Conservation (phyloP, 1,140 invertebrate species). For the Apis florea region DNA sequence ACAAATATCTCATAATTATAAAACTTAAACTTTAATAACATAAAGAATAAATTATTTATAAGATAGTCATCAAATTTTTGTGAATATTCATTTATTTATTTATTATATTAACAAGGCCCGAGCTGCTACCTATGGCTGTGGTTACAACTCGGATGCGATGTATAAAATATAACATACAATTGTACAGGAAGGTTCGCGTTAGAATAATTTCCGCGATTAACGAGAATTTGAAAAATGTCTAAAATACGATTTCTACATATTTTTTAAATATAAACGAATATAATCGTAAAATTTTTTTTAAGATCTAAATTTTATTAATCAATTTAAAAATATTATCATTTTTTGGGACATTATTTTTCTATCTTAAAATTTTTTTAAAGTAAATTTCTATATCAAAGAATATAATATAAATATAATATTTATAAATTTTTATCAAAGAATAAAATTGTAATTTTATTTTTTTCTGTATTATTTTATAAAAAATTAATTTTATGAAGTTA, state of each 20-base stretch:
- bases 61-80: constrained; percentile 5
- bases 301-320: not conserved
- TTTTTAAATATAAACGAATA: not conserved
- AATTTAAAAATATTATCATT: no score
- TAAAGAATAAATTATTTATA: not conserved
- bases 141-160: constrained; percentile 75
- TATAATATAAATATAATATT: not conserved
- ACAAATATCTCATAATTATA: no score
- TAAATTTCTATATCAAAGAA: not conserved
- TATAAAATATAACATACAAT: constrained; percentile 70
- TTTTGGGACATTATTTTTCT: not conserved
- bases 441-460: no score
- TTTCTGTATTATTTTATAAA: no score
- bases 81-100: constrained; percentile 35
- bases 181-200: constrained; percentile 31
- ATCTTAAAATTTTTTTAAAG: not conserved
- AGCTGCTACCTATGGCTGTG: constrained; percentile 74
- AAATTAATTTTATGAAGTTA: no score
- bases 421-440: not conserved
- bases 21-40: no score
- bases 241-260: not conserved
- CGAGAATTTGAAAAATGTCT: constrained; percentile 15
- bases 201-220: constrained; percentile 2
- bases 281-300: not conserved
- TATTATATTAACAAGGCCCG: constrained; percentile 69